Conservation (phyloP, 2,888 invertebrate genomes). For the Trissoscelio sp. region DNA sequence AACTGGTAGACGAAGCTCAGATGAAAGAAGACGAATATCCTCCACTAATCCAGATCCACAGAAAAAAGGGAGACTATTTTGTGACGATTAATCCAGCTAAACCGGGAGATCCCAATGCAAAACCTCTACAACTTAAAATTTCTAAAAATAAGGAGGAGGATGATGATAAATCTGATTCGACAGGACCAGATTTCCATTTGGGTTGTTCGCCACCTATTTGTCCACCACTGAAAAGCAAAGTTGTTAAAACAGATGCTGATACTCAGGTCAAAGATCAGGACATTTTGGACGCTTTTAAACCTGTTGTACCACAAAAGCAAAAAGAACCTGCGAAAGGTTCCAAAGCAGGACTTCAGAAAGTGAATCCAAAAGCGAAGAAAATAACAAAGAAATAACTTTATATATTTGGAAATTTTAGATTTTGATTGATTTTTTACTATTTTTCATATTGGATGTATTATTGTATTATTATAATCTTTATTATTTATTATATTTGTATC, state of each 20-base stretch:
- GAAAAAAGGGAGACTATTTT: slow-evolving; percentile 76
- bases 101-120: slow-evolving; percentile 56
- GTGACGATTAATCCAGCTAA: slow-evolving; percentile 73
- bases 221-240: slow-evolving; percentile 64
- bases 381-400: slow-evolving; percentile 18
- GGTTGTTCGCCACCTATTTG: slow-evolving; percentile 75
- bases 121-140: slow-evolving; percentile 76
- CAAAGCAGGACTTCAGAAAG: too few species aligned
- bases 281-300: slow-evolving; percentile 67
- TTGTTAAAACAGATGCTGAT: slow-evolving; percentile 63
- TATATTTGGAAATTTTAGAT: too few species aligned
- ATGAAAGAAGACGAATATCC: slow-evolving; percentile 67
- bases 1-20: slow-evolving; percentile 2
- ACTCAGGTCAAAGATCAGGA: slow-evolving; percentile 75
- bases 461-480: too few species aligned
- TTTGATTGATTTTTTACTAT: too few species aligned
- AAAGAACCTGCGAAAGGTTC: too few species aligned
- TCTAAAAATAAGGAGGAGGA: slow-evolving; percentile 72
- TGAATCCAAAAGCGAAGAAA: slow-evolving; percentile 11
- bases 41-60: slow-evolving; percentile 76
- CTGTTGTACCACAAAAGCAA: too few species aligned
- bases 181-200: slow-evolving; percentile 75
- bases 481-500: too few species aligned
- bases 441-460: too few species aligned
- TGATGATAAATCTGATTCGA: slow-evolving; percentile 69